phyloP scores from a whole-genome alignment of 2,888 invertebrate genomes.

The Heliconius ethilla region DNA sequence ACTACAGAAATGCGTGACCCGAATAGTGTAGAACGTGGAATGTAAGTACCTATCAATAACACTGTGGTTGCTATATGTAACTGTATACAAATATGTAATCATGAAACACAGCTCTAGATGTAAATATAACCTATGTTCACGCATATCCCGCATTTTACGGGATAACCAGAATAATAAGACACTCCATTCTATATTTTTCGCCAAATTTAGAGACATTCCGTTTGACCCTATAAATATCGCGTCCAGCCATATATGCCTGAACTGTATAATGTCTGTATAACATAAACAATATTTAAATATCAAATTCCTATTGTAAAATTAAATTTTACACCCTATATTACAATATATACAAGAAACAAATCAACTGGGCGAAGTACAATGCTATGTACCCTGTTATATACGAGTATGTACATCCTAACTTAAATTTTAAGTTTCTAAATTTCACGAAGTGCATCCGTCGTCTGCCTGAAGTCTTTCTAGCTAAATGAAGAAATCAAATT shows the following conservation, averaged over 20 bases:
- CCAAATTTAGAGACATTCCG: not conserved
- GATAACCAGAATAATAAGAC: not conserved
- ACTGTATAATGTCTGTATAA: constrained; percentile 17
- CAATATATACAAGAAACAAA: constrained; percentile 73
- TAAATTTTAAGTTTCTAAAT: not conserved
- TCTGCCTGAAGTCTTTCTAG: not conserved
- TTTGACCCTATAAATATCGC: not conserved
- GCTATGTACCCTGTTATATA: constrained; percentile 60
- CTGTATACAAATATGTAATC: constrained; percentile 5
- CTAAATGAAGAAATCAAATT: not conserved
- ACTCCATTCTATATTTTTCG: not conserved
- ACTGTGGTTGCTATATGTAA: not conserved
- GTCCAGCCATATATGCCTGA: not conserved
- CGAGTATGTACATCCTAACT: constrained; percentile 47
- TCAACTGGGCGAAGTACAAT: constrained; percentile 61
- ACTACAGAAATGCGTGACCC: constrained; percentile 62
- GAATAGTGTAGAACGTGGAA: constrained; percentile 58
- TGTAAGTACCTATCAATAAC: constrained; percentile 58
- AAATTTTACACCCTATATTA: constrained; percentile 52
- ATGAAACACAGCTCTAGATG: constrained; percentile 24
- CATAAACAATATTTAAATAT: constrained; percentile 47
- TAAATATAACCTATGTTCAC: constrained; percentile 31
- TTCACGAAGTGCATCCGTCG: not conserved
- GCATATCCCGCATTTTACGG: not conserved
- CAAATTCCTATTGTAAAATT: constrained; percentile 43